phyloP scores from a whole-genome alignment of 1,140 invertebrate species.

The Samia ricini region DNA sequence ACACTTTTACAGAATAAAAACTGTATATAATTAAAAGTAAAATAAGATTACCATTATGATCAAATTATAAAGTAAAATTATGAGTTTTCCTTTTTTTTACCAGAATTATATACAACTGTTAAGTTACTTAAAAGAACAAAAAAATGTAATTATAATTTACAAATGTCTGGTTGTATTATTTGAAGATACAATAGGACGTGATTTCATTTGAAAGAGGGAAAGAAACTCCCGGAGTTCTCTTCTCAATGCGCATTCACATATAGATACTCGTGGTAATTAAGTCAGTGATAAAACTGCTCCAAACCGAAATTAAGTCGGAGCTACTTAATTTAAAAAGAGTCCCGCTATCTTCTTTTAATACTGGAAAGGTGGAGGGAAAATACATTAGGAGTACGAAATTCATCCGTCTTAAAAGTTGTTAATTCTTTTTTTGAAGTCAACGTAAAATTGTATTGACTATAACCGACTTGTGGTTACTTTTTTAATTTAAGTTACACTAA shows the following conservation, averaged over 20 bases:
- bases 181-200: not conserved
- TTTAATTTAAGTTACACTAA: not conserved
- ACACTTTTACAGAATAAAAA: too few species aligned
- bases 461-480: not conserved
- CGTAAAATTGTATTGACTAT: slow-evolving; percentile 1
- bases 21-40: too few species aligned
- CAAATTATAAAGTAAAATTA: too few species aligned
- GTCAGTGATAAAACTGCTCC: slow-evolving; percentile 9
- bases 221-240: not conserved
- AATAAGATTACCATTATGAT: too few species aligned
- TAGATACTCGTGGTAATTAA: slow-evolving; percentile 26
- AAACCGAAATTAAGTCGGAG: slow-evolving; percentile 25
- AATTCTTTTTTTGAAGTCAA: slow-evolving; percentile 32
- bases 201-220: not conserved
- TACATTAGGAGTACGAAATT: slow-evolving; percentile 33
- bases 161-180: not conserved
- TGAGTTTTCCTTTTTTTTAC: too few species aligned
- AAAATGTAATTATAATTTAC: not conserved
- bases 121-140: too few species aligned
- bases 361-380: slow-evolving; percentile 21
- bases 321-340: slow-evolving; percentile 32
- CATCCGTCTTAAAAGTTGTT: slow-evolving; percentile 48
- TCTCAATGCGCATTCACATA: not conserved
- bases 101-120: too few species aligned
- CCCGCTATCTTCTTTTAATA: slow-evolving; percentile 17